phyloP scores from a whole-genome alignment of 2,888 invertebrate species.

The Caradrina clavipalpis region DNA sequence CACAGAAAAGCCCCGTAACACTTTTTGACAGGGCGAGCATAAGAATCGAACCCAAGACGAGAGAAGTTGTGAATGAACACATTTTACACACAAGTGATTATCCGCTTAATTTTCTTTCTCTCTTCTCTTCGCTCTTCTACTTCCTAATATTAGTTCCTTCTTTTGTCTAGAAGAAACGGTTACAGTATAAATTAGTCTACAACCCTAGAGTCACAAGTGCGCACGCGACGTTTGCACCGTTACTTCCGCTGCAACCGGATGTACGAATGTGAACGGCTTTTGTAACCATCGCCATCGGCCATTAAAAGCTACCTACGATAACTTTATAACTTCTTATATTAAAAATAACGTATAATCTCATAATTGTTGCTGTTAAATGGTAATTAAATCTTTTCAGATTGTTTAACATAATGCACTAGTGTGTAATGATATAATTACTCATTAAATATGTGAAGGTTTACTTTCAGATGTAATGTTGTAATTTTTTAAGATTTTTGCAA shows the following conservation, averaged over 20 bases:
- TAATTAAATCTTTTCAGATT: constrained; percentile 9
- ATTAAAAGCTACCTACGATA: constrained; percentile 37
- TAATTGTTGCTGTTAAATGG: constrained; percentile 17
- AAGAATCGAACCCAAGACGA: too few relatives aligned
- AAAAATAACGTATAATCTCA: constrained; percentile 11
- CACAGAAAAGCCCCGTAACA: too few relatives aligned
- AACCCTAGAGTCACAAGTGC: constrained; percentile 57
- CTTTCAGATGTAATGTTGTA: constrained; percentile 21
- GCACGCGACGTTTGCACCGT: constrained; percentile 80
- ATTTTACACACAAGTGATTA: too few relatives aligned
- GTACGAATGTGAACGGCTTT: constrained; percentile 66
- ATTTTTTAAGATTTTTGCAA: constrained; percentile 22
- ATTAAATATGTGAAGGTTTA: constrained; percentile 18
- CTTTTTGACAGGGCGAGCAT: too few relatives aligned
- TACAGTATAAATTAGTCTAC: constrained; percentile 3
- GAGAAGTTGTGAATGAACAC: too few relatives aligned
- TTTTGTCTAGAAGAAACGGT: not conserved
- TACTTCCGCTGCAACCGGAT: constrained; percentile 81
- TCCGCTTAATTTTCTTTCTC: not conserved
- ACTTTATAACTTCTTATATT: constrained; percentile 32
- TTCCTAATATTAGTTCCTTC: too few relatives aligned
- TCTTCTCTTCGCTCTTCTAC: too few relatives aligned
- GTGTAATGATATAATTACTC: constrained; percentile 8
- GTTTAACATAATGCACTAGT: not conserved
- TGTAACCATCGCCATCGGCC: constrained; percentile 41